Evolutionary conservation across 1,140 invertebrate genomes (phyloP), one percentile per base, ranked within the genome.

Genomic region (Drosophila kikkawai): DNA sequence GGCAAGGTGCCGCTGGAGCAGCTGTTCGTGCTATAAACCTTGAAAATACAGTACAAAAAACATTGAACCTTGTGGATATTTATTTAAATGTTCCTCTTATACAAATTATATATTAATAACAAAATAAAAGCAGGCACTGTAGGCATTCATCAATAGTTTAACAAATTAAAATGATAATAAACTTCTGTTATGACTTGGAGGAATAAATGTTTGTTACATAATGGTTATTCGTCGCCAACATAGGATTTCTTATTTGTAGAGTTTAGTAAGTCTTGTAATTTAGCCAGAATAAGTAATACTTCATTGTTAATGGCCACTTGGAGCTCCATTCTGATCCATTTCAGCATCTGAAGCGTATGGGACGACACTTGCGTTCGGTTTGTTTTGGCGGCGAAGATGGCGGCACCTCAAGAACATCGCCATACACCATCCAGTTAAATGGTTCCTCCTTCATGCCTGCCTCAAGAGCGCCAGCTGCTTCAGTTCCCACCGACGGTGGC

Each of bases 1-100:
- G 75, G 85, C 19, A 94, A 93, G 76, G 75, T 93, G 5, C 92
- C 94, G 8, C 83, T 93, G 12, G 93, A 94, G 39, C 85, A 93
- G 26, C 92, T 95, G 5, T 94, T 94, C 12, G n/a, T 50, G 3
- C 34, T 57, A 57, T 58, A 47, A 51, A 4, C 7, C n/a, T 7
- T 9, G 1, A 5, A 41, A 32, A 22, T 17, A 9, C 7, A 50
- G 44, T 73, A 45, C 9, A 71, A 41, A 34, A 9, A 15, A 17
- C 8, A 4, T 22, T 22, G 0, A 42, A 42, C 3, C 7, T 11
- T 42, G 45, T 59, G 45, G 44, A 74, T 50, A 42, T 74, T 73
- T 74, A 73, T 37, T 73, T 44, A 22, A 51, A 50, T 48, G 55
- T 74, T 74, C 55, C 70, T 74, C 22, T 29, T 22, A 60, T 17